A percentile compares a stretch with the other conserved stretches of the same genome.
Evolutionary conservation across 2,797 vertebrate species (phyloP).

Genomic region (Bovichtus diacanthus): DNA sequence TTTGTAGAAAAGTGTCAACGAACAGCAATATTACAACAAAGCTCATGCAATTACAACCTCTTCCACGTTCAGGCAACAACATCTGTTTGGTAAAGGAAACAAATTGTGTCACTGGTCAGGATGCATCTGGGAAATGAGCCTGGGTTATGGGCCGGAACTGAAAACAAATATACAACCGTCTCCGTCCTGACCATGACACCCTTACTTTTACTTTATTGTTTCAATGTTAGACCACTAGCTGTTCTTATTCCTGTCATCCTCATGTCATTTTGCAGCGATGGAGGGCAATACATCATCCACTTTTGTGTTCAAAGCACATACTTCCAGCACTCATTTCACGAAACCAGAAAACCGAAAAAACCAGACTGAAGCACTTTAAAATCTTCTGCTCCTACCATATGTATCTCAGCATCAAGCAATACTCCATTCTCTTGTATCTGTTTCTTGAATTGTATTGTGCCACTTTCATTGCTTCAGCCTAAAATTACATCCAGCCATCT

Average conservation of each 20-base stretch:
- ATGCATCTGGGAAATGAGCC: too few relatives aligned
- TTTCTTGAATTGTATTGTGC: conserved; percentile 50
- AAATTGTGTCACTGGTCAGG: too few relatives aligned
- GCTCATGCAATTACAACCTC: neutral
- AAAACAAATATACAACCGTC: neutral
- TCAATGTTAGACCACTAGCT: conserved; percentile 7
- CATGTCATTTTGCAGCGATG: neutral
- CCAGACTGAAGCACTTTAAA: conserved; percentile 13
- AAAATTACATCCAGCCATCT: conserved; percentile 63
- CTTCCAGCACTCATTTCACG: conserved; percentile 9
- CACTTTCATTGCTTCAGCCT: conserved; percentile 18
- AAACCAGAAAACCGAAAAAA: too few relatives aligned
- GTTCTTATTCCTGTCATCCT: conserved; percentile 11
- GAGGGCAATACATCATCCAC: neutral
- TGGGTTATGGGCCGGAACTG: neutral
- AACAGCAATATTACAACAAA: neutral
- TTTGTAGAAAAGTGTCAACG: neutral
- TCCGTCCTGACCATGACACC: neutral
- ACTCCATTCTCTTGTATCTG: conserved; percentile 32
- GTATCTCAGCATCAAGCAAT: conserved; percentile 28
- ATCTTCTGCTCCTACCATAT: neutral
- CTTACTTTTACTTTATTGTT: neutral
- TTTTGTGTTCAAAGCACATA: neutral
- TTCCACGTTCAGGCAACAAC: neutral
- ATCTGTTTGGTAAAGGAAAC: too few relatives aligned